Evolutionary conservation across 64 coral and sea anemone species (phyloP).

Genomic region (Acropora tenuis): DNA sequence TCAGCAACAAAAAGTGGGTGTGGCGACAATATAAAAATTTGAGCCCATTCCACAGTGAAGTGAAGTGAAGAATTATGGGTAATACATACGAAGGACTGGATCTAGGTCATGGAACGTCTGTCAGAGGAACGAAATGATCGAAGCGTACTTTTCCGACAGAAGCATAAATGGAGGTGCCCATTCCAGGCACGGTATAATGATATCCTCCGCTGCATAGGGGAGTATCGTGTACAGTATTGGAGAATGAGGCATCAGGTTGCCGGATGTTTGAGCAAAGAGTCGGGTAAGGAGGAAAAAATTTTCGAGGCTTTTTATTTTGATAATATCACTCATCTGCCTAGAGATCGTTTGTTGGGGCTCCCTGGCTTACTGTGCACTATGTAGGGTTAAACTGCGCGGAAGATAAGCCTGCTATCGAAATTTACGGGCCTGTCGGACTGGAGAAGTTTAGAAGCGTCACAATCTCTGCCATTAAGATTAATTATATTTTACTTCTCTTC

Average conservation of each 20-base stretch:
- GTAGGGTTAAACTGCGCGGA: conserved; percentile 74
- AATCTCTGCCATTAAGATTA: no score
- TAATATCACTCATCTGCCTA: conserved; percentile 98
- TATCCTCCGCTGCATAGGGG: conserved; percentile 77
- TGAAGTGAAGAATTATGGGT: conserved; percentile 17
- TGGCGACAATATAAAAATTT: no score
- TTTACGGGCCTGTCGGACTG: conserved; percentile 90
- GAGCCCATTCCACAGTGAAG: no score
- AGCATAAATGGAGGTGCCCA: conserved; percentile 89
- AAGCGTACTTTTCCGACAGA: no score
- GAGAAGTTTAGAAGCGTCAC: conserved; percentile 82
- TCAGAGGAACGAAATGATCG: no score
- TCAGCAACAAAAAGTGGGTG: no score
- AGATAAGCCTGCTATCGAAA: conserved; percentile 62
- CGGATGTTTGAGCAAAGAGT: conserved; percentile 99
- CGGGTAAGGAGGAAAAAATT: conserved; percentile 78
- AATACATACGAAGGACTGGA: not conserved
- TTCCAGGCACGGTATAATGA: conserved; percentile 88
- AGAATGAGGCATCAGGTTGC: conserved; percentile 64
- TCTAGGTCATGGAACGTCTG: no score
- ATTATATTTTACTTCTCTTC: no score
- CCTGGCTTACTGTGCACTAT: conserved; percentile 91
- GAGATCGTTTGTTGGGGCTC: conserved; percentile 93
- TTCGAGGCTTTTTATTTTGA: conserved; percentile 93
- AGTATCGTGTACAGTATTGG: conserved; percentile 75